Evolutionary conservation across 1,140 invertebrate species (phyloP), one percentile per base, ranked within the genome.

Genomic region (Leptopilina clavipes): DNA sequence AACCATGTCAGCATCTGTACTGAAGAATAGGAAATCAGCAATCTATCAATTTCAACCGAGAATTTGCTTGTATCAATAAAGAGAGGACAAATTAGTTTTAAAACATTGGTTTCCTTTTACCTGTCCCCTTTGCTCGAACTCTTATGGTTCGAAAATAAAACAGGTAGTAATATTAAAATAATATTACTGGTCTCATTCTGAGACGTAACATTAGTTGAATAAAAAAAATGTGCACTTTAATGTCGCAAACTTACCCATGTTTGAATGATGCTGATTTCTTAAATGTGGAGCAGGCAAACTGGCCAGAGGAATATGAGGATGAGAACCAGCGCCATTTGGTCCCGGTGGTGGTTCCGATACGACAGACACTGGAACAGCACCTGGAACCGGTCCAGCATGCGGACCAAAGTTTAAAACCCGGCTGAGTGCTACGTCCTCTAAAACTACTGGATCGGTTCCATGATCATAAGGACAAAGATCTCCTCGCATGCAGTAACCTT

Each of bases 391-490:
- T 71, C 88, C 79, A 19, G 89, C 86, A 78, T 92, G 92, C 6
- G 92, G 91, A 31, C 91, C 90, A 79, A 92, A 93, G 3, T 91
- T 91, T 45, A 94, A 84, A 37, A 93, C 92, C 5, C 90, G 86
- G 76, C 91, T 92, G 1, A 93, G 79, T 19, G 93, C 90, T 7
- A 96, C 93, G 89, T 97, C 96, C 86, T 99, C 97, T 14, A 99
- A 90, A 3, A 99, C 96, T 0, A 99, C 96, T 1, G 98, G 97
- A 90, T 99, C 97, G 3, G 93, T 93, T 14, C 98, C 98, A 90
- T 99, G 98, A 91, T 99, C 97, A 92, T 94, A 99, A 17, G 96
- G 97, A 90, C 98, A 99, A 65, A 97, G 92, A 90, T 99, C 97
- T 9, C 98, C 98, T 37, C 96, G 92, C 93, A 98, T 97, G 88